Evolutionary conservation across 2,797 vertebrate species (phyloP).

Genomic region (Karalla daura): DNA sequence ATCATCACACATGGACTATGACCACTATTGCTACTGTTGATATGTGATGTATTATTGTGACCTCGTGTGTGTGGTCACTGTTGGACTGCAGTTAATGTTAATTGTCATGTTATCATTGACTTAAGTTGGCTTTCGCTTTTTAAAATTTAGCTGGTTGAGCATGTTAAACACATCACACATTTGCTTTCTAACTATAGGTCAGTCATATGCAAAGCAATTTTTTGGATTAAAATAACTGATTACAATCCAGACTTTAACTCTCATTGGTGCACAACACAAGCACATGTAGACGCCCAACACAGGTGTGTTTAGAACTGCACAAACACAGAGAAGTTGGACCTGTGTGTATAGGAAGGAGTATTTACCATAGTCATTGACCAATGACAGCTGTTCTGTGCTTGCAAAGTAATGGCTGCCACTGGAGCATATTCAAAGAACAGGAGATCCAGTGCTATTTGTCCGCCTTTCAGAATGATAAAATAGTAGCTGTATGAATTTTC

Average conservation of each 20-base stretch:
- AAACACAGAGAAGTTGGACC: not conserved
- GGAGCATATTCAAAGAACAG: too few relatives aligned
- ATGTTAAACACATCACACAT: not conserved
- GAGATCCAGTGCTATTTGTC: not conserved
- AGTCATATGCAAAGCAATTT: not conserved
- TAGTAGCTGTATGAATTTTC: not conserved
- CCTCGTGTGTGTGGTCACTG: too few relatives aligned
- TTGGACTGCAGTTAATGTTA: not conserved
- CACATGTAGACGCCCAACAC: too few relatives aligned
- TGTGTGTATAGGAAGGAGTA: conserved; percentile 5
- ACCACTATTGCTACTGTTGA: not conserved
- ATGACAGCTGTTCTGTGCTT: not conserved
- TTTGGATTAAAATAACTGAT: not conserved
- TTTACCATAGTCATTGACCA: not conserved
- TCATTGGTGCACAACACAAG: conserved; percentile 1
- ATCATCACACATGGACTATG: not conserved
- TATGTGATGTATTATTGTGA: not conserved
- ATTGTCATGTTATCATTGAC: not conserved
- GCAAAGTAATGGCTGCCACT: not conserved
- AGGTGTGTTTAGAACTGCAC: too few relatives aligned
- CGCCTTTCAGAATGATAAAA: not conserved
- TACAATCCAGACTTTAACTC: not conserved
- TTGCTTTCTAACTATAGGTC: too few relatives aligned
- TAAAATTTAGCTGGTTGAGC: not conserved
- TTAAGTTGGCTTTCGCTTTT: not conserved